Conservation (phyloP, 2,113 vertebrate species). For the Hippocampus guttulatus region DNA sequence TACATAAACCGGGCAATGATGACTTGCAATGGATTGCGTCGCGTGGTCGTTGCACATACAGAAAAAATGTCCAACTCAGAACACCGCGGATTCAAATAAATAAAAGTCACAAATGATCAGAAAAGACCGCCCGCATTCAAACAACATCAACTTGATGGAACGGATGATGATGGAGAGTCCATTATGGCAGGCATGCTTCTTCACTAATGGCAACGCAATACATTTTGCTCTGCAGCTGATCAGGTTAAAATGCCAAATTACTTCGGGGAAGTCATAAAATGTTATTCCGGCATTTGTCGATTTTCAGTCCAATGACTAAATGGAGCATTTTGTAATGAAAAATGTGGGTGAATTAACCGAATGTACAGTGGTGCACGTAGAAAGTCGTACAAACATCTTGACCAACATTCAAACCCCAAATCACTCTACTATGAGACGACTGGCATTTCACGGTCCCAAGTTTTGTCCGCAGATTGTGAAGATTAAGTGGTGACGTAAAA, state of each 20-base stretch:
- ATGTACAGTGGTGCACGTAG: background rate
- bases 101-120: background rate
- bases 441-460: background rate
- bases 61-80: background rate
- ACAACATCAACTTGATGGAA: background rate
- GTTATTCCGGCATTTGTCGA: background rate
- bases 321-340: background rate
- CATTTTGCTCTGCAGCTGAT: background rate
- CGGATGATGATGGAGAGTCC: background rate
- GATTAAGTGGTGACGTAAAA: background rate
- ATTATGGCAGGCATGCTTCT: background rate
- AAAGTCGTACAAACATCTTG: background rate
- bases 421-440: background rate
- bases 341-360: background rate
- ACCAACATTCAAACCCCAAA: background rate
- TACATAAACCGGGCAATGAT: constrained; percentile 32
- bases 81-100: background rate
- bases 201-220: background rate
- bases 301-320: background rate
- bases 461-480: background rate
- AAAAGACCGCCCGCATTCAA: background rate
- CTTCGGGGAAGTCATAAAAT: background rate
- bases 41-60: background rate
- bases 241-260: background rate
- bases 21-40: background rate